These are phyloP conservation scores for Callaeas wilsoni DNA, from an alignment of 2,113 vertebrate genomes.

Conservation along the genomic window DNA sequence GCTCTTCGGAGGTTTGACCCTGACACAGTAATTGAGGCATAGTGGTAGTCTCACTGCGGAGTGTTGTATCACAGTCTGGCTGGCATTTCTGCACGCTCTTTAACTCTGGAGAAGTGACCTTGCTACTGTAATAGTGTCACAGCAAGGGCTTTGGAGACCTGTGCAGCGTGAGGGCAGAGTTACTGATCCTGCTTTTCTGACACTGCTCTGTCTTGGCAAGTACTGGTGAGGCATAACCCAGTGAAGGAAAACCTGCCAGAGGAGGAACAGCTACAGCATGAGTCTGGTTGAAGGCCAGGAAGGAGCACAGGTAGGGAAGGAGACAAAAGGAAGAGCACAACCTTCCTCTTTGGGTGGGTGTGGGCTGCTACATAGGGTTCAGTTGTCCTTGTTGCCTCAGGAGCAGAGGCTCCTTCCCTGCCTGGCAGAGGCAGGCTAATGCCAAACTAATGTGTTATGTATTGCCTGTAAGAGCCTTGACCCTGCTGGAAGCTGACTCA, in stretches of 20 bases:
- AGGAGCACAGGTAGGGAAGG: neutral
- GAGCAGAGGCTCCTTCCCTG: neutral
- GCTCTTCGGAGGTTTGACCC: neutral
- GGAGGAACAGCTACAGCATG: neutral
- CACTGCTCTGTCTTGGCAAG: neutral
- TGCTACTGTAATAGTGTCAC: accelerated
- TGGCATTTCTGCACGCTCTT: neutral
- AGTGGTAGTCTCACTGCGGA: neutral
- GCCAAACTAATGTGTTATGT: neutral
- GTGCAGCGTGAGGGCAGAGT: neutral
- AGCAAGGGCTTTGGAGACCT: neutral
- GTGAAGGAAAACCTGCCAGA: neutral
- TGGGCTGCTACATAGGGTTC: neutral
- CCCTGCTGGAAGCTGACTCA: neutral
- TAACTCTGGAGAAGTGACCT: neutral
- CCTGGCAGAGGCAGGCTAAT: neutral
- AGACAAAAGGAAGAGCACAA: neutral
- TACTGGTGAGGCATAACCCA: neutral
- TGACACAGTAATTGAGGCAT: neutral
- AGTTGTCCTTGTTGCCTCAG: neutral
- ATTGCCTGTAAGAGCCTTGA: constrained; percentile 20
- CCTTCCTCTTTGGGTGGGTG: neutral
- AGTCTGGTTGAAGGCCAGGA: neutral
- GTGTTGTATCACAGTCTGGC: neutral
- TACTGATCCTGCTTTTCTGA: neutral